These are phyloP conservation scores for Cnemophilus loriae DNA, from an alignment of 2,113 vertebrate genomes.

Conservation along the genomic window DNA sequence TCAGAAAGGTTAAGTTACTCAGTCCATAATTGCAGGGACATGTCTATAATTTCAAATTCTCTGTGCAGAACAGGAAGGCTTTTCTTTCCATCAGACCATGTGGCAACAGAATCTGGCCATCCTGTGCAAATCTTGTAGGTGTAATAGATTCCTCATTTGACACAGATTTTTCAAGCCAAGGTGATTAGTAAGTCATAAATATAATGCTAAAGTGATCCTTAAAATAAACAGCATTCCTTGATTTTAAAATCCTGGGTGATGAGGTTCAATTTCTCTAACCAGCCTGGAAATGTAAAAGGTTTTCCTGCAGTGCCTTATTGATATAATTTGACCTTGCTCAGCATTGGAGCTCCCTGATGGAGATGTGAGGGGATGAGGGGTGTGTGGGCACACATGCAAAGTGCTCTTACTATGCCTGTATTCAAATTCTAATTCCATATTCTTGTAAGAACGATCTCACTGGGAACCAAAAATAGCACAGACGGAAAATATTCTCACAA, in stretches of 20 bases:
- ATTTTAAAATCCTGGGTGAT: conserved; percentile 12
- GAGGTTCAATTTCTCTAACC: conserved; percentile 27
- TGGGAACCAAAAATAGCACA: conserved; percentile 61
- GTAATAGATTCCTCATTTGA: background rate
- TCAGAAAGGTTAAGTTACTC: conserved; percentile 50
- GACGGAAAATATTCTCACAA: conserved; percentile 41
- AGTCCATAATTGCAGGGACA: conserved; percentile 31
- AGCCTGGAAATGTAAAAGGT: background rate
- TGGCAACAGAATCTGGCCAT: background rate
- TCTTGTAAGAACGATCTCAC: conserved; percentile 35
- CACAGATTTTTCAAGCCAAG: conserved; percentile 14
- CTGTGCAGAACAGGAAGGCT: background rate
- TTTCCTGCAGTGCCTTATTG: conserved; percentile 45
- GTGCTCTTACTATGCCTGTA: conserved; percentile 34
- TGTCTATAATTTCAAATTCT: conserved; percentile 17
- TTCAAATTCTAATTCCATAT: conserved; percentile 63
- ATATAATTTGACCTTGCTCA: conserved; percentile 55
- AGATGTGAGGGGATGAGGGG: background rate
- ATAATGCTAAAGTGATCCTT: conserved; percentile 21
- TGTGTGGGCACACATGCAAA: conserved; percentile 35
- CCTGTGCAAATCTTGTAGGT: background rate
- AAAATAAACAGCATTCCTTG: conserved; percentile 45
- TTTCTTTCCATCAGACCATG: background rate
- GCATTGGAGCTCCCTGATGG: conserved; percentile 4
- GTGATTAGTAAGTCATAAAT: conserved; percentile 49